Conservation (phyloP, 2,797 vertebrate genomes). For the Martes flavigula region DNA sequence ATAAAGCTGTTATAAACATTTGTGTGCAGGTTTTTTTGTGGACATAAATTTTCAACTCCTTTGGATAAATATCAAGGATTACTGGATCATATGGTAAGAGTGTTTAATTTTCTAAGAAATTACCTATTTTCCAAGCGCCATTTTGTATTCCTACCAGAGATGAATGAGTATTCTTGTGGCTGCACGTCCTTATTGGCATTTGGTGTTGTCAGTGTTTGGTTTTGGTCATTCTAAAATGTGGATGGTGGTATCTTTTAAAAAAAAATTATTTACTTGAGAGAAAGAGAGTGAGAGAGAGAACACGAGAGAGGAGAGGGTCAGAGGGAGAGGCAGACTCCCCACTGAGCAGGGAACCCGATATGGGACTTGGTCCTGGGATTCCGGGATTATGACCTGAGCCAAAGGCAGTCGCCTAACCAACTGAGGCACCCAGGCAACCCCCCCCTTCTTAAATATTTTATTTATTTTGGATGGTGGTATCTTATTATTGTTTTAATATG, state of each 20-base stretch:
- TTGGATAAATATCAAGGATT: neutral
- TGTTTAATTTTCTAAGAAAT: neutral
- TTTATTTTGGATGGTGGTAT: neutral
- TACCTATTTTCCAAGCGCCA: neutral
- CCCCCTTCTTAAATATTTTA: too few species aligned
- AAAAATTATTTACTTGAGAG: too few species aligned
- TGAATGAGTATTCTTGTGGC: neutral
- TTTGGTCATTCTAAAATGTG: neutral
- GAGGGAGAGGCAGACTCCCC: too few species aligned
- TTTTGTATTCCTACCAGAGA: neutral
- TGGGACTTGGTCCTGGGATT: too few species aligned
- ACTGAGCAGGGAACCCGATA: too few species aligned
- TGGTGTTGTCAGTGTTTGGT: neutral
- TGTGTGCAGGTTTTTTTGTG: neutral
- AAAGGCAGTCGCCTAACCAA: too few species aligned
- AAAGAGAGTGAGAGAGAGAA: too few species aligned
- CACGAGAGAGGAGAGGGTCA: too few species aligned
- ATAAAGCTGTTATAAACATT: neutral
- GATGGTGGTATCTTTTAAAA: too few species aligned
- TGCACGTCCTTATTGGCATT: neutral
- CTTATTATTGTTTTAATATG: neutral
- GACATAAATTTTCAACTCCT: neutral
- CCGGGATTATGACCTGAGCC: too few species aligned
- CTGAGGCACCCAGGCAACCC: too few species aligned
- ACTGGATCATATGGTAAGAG: neutral